phyloP scores from a whole-genome alignment of 2,888 invertebrate species.

The Exocentrus adspersus region DNA sequence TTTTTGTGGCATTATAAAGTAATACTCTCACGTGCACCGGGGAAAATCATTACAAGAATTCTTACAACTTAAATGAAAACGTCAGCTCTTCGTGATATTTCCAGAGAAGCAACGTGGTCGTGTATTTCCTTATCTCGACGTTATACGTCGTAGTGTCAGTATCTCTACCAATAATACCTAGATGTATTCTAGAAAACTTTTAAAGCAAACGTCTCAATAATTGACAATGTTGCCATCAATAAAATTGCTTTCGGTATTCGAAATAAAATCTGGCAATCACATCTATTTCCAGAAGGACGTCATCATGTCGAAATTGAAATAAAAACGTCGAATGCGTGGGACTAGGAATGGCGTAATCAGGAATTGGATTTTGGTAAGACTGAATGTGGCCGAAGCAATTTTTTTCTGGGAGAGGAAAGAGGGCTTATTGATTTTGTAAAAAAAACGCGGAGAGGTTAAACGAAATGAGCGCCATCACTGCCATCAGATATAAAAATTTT shows the following conservation, averaged over 20 bases:
- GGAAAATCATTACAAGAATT: too few relatives aligned
- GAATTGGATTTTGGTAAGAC: background rate
- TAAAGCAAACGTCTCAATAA: slow-evolving; percentile 8
- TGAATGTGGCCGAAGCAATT: background rate
- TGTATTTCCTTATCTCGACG: too few relatives aligned
- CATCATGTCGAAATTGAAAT: slow-evolving; percentile 21
- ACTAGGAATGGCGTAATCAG: slow-evolving; percentile 13
- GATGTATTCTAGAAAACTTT: background rate
- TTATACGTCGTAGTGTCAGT: background rate
- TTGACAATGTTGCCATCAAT: slow-evolving; percentile 2
- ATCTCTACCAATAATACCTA: background rate
- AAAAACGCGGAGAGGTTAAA: too few relatives aligned
- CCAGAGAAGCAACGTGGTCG: too few relatives aligned
- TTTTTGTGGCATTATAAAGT: too few relatives aligned
- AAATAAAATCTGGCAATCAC: slow-evolving; percentile 13
- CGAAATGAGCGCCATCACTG: too few relatives aligned
- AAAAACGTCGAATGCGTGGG: slow-evolving; percentile 12
- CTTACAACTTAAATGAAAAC: too few relatives aligned
- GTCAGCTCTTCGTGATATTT: too few relatives aligned
- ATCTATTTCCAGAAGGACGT: slow-evolving; percentile 13
- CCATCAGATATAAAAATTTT: too few relatives aligned
- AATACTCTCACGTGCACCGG: too few relatives aligned
- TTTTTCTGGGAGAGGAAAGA: background rate
- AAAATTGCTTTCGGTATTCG: slow-evolving; percentile 9
- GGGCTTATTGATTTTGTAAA: background rate